Conservation (phyloP, 2,888 invertebrate species). For the Hirtodrosophila histrioides region DNA sequence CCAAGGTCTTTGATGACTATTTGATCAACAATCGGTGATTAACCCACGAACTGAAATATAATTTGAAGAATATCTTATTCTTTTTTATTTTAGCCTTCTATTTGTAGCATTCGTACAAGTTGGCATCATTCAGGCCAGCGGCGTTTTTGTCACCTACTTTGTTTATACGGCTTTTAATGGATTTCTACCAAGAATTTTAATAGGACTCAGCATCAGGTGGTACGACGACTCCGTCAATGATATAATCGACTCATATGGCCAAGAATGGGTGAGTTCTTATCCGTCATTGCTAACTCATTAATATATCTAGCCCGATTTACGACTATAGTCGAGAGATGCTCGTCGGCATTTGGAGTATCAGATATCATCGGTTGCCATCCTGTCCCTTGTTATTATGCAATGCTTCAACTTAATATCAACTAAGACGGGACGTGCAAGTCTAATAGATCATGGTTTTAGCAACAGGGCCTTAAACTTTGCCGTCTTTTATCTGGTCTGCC, state of each 20-base stretch:
- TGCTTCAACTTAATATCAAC: slow-evolving; percentile 42
- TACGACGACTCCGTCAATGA: slow-evolving; percentile 35
- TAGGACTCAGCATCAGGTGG: slow-evolving; percentile 28
- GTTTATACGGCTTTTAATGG: slow-evolving; percentile 50
- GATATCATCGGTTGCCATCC: slow-evolving; percentile 7
- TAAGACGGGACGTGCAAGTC: slow-evolving; percentile 42
- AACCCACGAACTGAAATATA: background rate
- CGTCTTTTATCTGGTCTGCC: slow-evolving; percentile 28
- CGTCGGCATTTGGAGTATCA: slow-evolving; percentile 37
- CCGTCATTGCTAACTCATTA: background rate
- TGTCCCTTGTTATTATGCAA: slow-evolving; percentile 52
- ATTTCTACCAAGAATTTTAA: slow-evolving; percentile 47
- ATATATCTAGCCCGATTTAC: background rate
- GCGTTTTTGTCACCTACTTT: slow-evolving; percentile 47
- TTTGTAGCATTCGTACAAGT: slow-evolving; percentile 51
- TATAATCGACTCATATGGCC: slow-evolving; percentile 57
- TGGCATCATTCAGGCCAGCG: slow-evolving; percentile 54
- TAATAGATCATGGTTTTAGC: slow-evolving; percentile 53
- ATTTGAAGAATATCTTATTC: background rate
- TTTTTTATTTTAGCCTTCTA: slow-evolving; percentile 31
- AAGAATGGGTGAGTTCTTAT: slow-evolving; percentile 59
- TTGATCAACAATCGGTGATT: slow-evolving; percentile 47
- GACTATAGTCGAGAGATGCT: slow-evolving; percentile 24
- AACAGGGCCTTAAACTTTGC: slow-evolving; percentile 35
- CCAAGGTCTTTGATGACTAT: slow-evolving; percentile 45